Evolutionary conservation across 2,797 vertebrate species (phyloP), one percentile per base, ranked within the genome.

Genomic region (Coccyzus lansbergi): DNA sequence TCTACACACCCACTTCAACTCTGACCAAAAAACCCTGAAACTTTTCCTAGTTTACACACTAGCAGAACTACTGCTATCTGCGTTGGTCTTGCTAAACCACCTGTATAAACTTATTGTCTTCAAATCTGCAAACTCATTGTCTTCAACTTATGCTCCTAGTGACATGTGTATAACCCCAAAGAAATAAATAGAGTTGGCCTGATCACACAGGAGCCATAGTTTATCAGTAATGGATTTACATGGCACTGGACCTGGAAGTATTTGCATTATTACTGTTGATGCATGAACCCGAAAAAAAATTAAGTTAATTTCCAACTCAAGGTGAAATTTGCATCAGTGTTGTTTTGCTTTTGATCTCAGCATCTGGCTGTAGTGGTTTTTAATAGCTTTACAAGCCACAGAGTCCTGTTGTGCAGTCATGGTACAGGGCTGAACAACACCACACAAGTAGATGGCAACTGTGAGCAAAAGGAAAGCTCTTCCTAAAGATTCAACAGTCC

Each of bases 51-150:
- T 69, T 93, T 72, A 56, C 44, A 34, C 7, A 17, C 26, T 71
- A 20, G 48, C 38, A 77, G 77, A 70, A 38, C 46, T 91, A 31
- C 40, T 60, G 5, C 49, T 82, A 79, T 31, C 56, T 80, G 58
- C 42, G 40, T 70, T 84, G 76, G 28, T 89, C 68, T 92, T 84
- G 52, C 49, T 84, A 72, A 87, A 15, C 48, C 56, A 84, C 64
- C 72, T 81, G 34, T 52, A 69, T 65, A 84, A 93, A 81, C 29
- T 65, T 60, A 44, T 25, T 88, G 72, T 80, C 71, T 92, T 94
- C 53, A 83, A 51, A 74, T 68, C 64, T 76, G 29, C 36, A 60
- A 85, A 52, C 42, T 84, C 10, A 28, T 71, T 75, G 86, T 67
- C 52, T 77, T 90, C 76, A 74, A 60, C 78, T 79, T 93, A 67